phyloP scores from a whole-genome alignment of 1,140 invertebrate species.

The Patella vulgata region DNA sequence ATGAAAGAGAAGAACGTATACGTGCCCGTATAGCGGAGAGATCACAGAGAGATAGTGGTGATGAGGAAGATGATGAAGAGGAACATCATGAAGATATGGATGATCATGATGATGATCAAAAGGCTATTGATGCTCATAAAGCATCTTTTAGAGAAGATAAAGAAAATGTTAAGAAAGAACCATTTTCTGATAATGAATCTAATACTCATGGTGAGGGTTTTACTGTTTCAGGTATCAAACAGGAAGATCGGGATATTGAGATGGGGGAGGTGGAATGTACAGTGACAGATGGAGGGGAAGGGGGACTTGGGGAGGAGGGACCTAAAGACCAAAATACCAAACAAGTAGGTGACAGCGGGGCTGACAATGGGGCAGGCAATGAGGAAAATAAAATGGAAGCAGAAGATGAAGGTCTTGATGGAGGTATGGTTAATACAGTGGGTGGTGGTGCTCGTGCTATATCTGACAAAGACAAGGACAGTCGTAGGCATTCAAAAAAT shows the following conservation, averaged over 20 bases:
- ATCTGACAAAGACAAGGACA: neutral
- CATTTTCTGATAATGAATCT: neutral
- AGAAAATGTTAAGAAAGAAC: constrained; percentile 21
- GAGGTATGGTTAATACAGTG: neutral
- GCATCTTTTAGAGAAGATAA: constrained; percentile 8
- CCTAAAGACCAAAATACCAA: neutral
- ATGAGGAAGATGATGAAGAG: constrained; percentile 2
- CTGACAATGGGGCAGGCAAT: neutral
- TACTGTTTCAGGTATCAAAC: constrained; percentile 1
- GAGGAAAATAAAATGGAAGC: constrained; percentile 14
- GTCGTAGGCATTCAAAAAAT: neutral
- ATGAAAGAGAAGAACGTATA: constrained; percentile 32
- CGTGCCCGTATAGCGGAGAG: constrained; percentile 11
- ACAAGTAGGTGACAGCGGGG: neutral
- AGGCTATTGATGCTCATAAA: neutral
- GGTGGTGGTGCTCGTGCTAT: neutral
- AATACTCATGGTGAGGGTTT: neutral
- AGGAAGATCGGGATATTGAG: constrained; percentile 25
- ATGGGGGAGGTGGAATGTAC: constrained; percentile 10
- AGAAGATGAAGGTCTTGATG: neutral
- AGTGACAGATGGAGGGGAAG: constrained; percentile 17
- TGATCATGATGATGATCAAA: constrained; percentile 2
- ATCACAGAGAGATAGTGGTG: constrained; percentile 9
- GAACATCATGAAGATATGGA: constrained; percentile 22
- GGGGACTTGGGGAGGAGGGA: constrained; percentile 9